Evolutionary conservation across 2,888 invertebrate genomes (phyloP).

Genomic region (Habrosyne pyritoides): DNA sequence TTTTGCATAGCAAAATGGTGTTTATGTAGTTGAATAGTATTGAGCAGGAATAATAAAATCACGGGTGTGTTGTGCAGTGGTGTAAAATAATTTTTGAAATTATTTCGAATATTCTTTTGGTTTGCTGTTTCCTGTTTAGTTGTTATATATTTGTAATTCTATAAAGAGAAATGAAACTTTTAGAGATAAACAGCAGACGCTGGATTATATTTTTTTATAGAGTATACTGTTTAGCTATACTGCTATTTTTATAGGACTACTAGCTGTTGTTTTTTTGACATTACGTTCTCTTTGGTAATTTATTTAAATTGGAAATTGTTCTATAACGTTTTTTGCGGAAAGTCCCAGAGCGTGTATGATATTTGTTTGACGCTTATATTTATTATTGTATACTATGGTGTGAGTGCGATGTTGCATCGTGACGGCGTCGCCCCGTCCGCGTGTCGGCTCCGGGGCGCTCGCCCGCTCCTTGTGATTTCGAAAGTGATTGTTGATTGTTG

Average conservation of each 20-base stretch:
- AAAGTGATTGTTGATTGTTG: conserved; percentile 81
- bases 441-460: conserved; percentile 17
- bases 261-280: conserved; percentile 54
- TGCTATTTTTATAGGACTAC: conserved; percentile 80
- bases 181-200: conserved; percentile 74
- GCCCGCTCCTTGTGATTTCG: conserved; percentile 62
- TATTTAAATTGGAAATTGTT: conserved; percentile 52
- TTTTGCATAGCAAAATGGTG: conserved; percentile 82
- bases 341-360: conserved; percentile 33
- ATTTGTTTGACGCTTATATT: conserved; percentile 45
- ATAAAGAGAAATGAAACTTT: conserved; percentile 65
- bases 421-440: conserved; percentile 11
- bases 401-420: conserved; percentile 8
- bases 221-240: conserved; percentile 78
- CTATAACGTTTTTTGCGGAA: conserved; percentile 26
- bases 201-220: conserved; percentile 82
- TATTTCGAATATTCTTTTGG: conserved; percentile 52
- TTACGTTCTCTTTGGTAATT: conserved; percentile 57
- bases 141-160: conserved; percentile 71
- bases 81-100: conserved; percentile 52
- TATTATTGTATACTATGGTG: conserved; percentile 34
- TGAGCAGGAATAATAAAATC: conserved; percentile 54
- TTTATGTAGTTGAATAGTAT: conserved; percentile 69
- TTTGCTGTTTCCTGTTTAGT: conserved; percentile 49
- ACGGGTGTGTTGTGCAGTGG: conserved; percentile 57